phyloP scores from a whole-genome alignment of 2,888 invertebrate genomes.

The Thecophora atra region DNA sequence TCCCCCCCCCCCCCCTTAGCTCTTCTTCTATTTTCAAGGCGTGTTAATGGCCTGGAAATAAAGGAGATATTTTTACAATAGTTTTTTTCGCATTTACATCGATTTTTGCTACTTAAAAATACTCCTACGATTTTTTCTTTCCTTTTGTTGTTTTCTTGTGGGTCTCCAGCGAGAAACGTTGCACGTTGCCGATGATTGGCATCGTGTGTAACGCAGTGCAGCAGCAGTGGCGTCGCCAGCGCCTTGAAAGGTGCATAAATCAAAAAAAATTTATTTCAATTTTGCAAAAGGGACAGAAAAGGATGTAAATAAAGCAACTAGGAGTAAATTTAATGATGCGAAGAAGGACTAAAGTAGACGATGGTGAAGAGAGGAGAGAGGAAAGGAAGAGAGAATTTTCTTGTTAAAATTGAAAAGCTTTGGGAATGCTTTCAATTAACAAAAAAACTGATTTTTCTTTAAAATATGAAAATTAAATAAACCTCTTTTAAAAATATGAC shows the following conservation, averaged over 20 bases:
- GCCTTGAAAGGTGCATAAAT: constrained; percentile 23
- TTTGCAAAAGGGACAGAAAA: no score
- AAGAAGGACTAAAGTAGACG: no score
- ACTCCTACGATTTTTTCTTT: not conserved
- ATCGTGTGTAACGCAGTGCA: constrained; percentile 10
- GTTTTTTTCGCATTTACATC: not conserved
- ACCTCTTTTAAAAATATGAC: no score
- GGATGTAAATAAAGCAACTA: no score
- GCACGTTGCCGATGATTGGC: constrained; percentile 22
- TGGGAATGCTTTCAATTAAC: no score
- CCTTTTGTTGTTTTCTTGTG: not conserved
- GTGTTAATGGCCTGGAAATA: constrained; percentile 28
- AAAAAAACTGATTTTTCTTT: no score
- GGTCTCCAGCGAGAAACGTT: not conserved
- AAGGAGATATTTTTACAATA: constrained; percentile 17
- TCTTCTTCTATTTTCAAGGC: constrained; percentile 16
- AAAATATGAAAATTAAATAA: no score
- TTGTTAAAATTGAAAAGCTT: no score
- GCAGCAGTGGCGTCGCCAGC: not conserved
- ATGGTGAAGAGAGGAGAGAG: no score
- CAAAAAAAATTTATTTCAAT: constrained; percentile 20
- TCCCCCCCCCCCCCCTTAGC: not conserved
- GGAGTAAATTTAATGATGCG: no score
- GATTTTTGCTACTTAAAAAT: not conserved
- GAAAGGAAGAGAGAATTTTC: no score